These are phyloP conservation scores for Dinothrombium tinctorium DNA, from an alignment of 1,140 invertebrate species.

Conservation along the genomic window DNA sequence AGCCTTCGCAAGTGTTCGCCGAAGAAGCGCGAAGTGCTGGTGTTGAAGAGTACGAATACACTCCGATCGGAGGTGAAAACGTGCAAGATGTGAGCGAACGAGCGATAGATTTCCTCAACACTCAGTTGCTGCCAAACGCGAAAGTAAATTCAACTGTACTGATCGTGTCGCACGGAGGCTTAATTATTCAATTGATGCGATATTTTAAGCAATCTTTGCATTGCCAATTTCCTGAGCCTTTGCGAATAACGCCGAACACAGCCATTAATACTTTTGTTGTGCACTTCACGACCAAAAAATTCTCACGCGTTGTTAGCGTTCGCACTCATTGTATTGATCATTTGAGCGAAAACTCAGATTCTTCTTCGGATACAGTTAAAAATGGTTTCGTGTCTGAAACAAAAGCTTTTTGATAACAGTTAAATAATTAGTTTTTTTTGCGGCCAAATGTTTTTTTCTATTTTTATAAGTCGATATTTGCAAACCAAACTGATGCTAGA, in stretches of 20 bases:
- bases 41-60: not conserved
- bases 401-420: too few species aligned
- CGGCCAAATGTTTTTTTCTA: too few species aligned
- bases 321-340: too few species aligned
- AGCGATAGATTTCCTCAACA: constrained; percentile 4
- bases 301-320: too few species aligned
- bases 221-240: not conserved
- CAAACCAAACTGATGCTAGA: too few species aligned
- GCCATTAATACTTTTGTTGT: constrained; percentile 9
- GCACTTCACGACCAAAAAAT: too few species aligned
- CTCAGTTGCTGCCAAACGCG: not conserved
- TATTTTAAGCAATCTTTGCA: constrained; percentile 3
- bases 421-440: too few species aligned
- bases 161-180: constrained; percentile 11
- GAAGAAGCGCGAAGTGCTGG: not conserved
- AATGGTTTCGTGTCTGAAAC: too few species aligned
- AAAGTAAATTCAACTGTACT: too few species aligned
- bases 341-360: too few species aligned
- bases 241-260: constrained; percentile 8
- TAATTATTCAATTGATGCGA: constrained; percentile 8
- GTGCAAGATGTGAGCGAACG: constrained; percentile 2
- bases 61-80: constrained; percentile 8
- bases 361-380: too few species aligned
- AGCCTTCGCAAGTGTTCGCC: constrained; percentile 2
- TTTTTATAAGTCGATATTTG: too few species aligned